Evolutionary conservation across 2,888 invertebrate species (phyloP), one percentile per base, ranked within the genome.

Genomic region (Onchidella celtica): DNA sequence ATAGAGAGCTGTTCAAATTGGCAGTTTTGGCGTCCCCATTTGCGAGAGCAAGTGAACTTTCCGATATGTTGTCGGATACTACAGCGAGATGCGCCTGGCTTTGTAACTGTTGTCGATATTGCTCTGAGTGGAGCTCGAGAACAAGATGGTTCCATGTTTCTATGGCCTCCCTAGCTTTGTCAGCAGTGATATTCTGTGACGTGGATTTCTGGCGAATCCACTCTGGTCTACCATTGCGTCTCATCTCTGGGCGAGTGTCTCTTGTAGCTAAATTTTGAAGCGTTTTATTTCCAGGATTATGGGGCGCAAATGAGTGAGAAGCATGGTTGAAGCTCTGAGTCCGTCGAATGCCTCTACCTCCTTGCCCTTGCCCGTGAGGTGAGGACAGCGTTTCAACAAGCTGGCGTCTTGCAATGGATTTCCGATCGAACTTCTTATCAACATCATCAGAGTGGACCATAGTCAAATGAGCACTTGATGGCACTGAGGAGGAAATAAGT

Each of bases 71-170:
- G n/a, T n/a, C n/a, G n/a, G n/a, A n/a, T n/a, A n/a, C n/a, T n/a
- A n/a, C n/a, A n/a, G n/a, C n/a, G n/a, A n/a, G n/a, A n/a, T n/a
- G n/a, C n/a, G n/a, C n/a, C n/a, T n/a, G 0, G 38, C 11, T 66
- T 66, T 47, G 29, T 14, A 55, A 29, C 36, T 68, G 68, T 47
- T 14, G 24, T n/a, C 32, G 3, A 24, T 40, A 3, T 24, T 59
- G 55, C 3, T n/a, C n/a, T 1, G 32, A n/a, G 29, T 73, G 24
- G 1, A 73, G 73, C 34, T 73, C 73, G 0, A 57, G 59, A 2
- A 73, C 14, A 21, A 73, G 55, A 11, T 57, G n/a, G n/a, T 73
- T 73, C 57, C 73, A 73, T 32, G 14, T 34, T 2, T 73, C 34
- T 34, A 73, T 29, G n/a, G 59, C 66, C n/a, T 66, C 38, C 21